Evolutionary conservation across 2,797 vertebrate species (phyloP), one percentile per base, ranked within the genome.

Genomic region (Ispidina picta): DNA sequence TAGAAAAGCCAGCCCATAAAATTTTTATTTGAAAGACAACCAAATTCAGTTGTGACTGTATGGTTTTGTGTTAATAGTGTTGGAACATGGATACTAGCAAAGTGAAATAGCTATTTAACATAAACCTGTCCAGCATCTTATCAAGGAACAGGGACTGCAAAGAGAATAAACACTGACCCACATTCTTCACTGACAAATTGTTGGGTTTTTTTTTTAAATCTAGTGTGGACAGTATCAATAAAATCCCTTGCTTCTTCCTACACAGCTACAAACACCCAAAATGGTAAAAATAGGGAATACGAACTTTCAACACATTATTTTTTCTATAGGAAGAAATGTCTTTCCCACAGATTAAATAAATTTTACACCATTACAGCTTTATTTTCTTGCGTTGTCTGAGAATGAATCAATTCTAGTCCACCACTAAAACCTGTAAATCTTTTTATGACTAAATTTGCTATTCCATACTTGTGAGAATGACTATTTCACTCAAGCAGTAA

Each of bases 391-490:
- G 33, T n/a, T 63, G 48, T 31, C 59, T 82, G 37, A 63, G 64
- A 71, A 31, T 16, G 15, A 93, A 90, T 78, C 69, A 78, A 49
- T 76, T 84, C 70, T 9, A 88, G 62, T 71, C 69, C 66, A 86
- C 25, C 31, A 66, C 17, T 70, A 80, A 35, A 3, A 3, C 37
- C 71, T 64, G 28, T 43, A 82, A 37, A 44, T 58, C 54, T 88
- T 55, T 58, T n/a, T 52, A 69, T 1, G 0, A 23, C 52, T 56
- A 13, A 82, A 59, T 70, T 70, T 82, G 26, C 59, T 63, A 44
- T 79, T 86, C 68, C 31, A 29, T 44, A 64, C 64, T 74, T 46
- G 39, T 78, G 58, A 35, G 87, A 90, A 75, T 58, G 44, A 88
- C 41, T 73, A n/a, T 91, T 73, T 80, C 52, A 54, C 52, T 64